Evolutionary conservation across 2,888 invertebrate species (phyloP).

Genomic region (Odontothrips loti): DNA sequence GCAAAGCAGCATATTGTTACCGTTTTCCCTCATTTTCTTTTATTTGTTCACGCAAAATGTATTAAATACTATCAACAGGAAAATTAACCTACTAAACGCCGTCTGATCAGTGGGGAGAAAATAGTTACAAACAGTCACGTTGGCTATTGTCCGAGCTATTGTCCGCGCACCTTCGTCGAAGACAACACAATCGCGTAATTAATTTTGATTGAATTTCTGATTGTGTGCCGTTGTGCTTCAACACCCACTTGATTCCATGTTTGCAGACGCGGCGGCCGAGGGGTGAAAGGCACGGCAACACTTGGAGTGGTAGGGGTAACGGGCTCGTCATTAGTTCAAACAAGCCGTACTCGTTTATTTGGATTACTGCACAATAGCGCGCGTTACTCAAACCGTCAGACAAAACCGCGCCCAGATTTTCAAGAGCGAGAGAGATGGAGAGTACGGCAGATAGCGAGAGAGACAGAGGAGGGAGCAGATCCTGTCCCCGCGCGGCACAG

Average conservation of each 20-base stretch:
- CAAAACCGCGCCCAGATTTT: not conserved
- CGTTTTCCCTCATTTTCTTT: no score
- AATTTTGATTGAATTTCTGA: no score
- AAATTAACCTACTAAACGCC: no score
- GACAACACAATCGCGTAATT: no score
- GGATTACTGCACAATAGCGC: conserved; percentile 11
- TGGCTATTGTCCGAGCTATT: no score
- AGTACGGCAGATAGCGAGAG: not conserved
- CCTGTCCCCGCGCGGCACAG: not conserved
- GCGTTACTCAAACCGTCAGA: not conserved
- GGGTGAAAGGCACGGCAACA: not conserved
- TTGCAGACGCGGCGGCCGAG: not conserved
- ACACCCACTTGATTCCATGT: not conserved
- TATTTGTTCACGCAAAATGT: no score
- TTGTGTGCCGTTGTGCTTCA: no score
- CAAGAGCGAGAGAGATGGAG: not conserved
- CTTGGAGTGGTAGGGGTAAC: not conserved
- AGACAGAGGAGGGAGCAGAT: not conserved
- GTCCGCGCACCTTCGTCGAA: no score
- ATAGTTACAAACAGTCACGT: no score
- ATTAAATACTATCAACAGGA: no score
- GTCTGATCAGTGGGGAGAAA: no score
- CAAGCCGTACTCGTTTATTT: conserved; percentile 14
- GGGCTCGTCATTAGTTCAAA: not conserved
- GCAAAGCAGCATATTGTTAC: no score